Evolutionary conservation across 2,888 invertebrate species (phyloP), one percentile per base, ranked within the genome.

Genomic region (Papilio demoleus): DNA sequence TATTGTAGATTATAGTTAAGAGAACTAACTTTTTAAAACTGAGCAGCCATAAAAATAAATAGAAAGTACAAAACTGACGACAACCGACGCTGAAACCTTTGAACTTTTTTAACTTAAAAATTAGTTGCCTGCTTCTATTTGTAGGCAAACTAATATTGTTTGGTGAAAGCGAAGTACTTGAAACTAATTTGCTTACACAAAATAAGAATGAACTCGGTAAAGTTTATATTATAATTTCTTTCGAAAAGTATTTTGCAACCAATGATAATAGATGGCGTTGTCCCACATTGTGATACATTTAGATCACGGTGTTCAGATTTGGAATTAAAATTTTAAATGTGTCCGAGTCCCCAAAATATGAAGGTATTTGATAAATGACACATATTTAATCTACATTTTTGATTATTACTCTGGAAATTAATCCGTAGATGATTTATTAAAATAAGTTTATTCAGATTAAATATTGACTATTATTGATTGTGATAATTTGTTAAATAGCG

Each of bases 71-170:
- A 53, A 53, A n/a, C 27, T 27, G n/a, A 27, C 53, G 53, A 27
- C 50, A 24, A 24, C 53, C 53, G n/a, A 53, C 53, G 45, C n/a
- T 17, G 42, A 62, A 62, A 62, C 61, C 61, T 62, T 62, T 62
- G 45, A 62, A 62, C 61, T 62, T 62, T 62, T 42, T 42, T 22
- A 62, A 62, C 45, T 62, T 62, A 62, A 53, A 53, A 53, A 53
- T 53, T 53, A 53, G 53, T 53, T 42, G 27, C 45, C 34, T 56
- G 12, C 22, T 47, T 45, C 53, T 27, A 53, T 53, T 56, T n/a
- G 24, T 27, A 27, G 27, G n/a, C n/a, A 31, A 31, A 31, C 53
- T 56, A 53, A 53, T 53, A 53, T 53, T 31, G n/a, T 27, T 53
- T 31, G 2, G 8, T 47, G 47, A n/a, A 31, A 53, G 27, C 27